Conservation (phyloP, 2,888 invertebrate species). For the Argyra leucocephala region DNA sequence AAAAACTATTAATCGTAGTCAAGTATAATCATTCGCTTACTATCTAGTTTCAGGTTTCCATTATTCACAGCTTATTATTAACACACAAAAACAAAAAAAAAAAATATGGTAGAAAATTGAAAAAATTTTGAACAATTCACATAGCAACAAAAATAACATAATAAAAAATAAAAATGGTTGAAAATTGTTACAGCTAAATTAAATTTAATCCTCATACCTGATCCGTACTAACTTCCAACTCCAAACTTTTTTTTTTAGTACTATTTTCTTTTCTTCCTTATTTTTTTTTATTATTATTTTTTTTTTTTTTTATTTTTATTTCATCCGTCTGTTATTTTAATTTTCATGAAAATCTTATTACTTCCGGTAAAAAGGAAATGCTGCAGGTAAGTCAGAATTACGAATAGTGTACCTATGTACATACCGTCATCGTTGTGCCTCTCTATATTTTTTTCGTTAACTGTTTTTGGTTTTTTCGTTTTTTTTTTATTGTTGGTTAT, state of each 20-base stretch:
- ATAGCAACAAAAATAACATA: too few relatives aligned
- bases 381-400: neutral
- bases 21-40: too few relatives aligned
- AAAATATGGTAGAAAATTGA: neutral
- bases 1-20: too few relatives aligned
- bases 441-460: too few relatives aligned
- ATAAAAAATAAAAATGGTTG: neutral
- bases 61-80: neutral
- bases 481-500: too few relatives aligned
- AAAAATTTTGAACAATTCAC: neutral
- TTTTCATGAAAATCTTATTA: conserved; percentile 6
- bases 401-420: too few relatives aligned
- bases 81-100: neutral
- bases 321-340: neutral
- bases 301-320: neutral
- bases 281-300: neutral
- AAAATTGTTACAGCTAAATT: neutral
- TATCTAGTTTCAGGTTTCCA: too few relatives aligned
- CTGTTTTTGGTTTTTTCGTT: too few relatives aligned
- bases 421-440: too few relatives aligned
- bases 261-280: neutral
- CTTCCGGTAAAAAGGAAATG: conserved; percentile 3
- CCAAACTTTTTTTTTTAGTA: neutral
- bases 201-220: neutral
- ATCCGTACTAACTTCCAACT: neutral